Conservation (phyloP, 2,797 vertebrate genomes). For the Amblyopsis hoosieri region DNA sequence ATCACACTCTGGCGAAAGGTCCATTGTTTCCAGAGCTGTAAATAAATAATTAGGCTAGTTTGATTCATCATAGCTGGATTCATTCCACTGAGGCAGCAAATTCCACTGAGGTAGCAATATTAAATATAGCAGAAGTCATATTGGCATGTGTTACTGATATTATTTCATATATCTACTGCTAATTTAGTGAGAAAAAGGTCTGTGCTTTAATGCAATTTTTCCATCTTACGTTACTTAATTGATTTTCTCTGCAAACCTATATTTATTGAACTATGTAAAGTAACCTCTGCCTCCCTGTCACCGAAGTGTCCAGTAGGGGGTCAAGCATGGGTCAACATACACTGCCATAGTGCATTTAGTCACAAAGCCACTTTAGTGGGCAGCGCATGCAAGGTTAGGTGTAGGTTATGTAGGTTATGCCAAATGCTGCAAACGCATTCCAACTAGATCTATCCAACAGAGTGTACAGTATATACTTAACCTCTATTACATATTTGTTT, state of each 20-base stretch:
- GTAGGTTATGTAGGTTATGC: slow-evolving; percentile 2
- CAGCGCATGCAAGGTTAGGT: slow-evolving; percentile 21
- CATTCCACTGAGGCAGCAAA: slow-evolving; percentile 2
- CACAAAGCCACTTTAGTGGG: slow-evolving; percentile 32
- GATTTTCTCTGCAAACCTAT: slow-evolving; percentile 28
- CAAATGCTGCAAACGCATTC: too few relatives aligned
- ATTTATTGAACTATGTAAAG: slow-evolving; percentile 54
- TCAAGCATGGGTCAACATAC: slow-evolving; percentile 46
- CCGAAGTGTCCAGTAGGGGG: slow-evolving; percentile 54
- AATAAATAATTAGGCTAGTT: too few relatives aligned
- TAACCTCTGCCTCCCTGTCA: slow-evolving; percentile 59
- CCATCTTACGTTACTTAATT: too few relatives aligned
- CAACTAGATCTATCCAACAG: too few relatives aligned
- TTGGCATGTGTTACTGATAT: too few relatives aligned
- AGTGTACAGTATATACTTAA: too few relatives aligned
- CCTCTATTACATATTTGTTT: too few relatives aligned
- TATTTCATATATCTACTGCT: too few relatives aligned
- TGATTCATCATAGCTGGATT: not conserved
- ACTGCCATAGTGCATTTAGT: slow-evolving; percentile 41
- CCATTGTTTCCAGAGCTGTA: too few relatives aligned
- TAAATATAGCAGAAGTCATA: too few relatives aligned
- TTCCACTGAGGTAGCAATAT: slow-evolving; percentile 21
- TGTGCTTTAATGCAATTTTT: too few relatives aligned
- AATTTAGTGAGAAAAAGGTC: not conserved
- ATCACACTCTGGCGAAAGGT: too few relatives aligned